phyloP scores from a whole-genome alignment of 2,888 invertebrate species.

The Apomyelois bistriatella region DNA sequence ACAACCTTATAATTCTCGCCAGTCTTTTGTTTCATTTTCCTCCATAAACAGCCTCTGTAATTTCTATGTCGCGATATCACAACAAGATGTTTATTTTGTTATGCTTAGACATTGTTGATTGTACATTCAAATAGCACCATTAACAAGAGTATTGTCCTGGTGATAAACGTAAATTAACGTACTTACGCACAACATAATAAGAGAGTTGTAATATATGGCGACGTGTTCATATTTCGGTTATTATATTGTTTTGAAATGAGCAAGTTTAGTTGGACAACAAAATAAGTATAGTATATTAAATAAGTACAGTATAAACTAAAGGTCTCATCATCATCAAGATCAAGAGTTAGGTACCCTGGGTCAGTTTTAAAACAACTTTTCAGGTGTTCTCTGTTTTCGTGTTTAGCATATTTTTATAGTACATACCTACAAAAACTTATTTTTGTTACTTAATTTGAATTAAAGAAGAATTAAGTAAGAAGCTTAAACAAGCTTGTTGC shows the following conservation, averaged over 20 bases:
- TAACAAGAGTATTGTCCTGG: conserved; percentile 39
- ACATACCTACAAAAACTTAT: too few relatives aligned
- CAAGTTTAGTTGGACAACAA: too few relatives aligned
- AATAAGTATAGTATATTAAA: too few relatives aligned
- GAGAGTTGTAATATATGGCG: background rate
- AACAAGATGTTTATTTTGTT: conserved; percentile 47
- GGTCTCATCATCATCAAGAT: too few relatives aligned
- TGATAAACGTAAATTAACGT: conserved; percentile 25
- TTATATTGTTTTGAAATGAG: background rate
- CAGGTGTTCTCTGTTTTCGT: too few relatives aligned
- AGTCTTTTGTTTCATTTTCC: background rate
- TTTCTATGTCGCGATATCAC: conserved; percentile 40
- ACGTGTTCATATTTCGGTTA: background rate
- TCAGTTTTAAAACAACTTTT: too few relatives aligned
- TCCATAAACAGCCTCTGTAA: conserved; percentile 33
- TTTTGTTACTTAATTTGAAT: too few relatives aligned
- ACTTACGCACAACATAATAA: conserved; percentile 26
- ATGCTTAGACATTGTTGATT: conserved; percentile 34
- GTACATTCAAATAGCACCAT: conserved; percentile 38
- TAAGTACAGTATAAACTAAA: too few relatives aligned
- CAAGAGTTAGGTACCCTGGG: too few relatives aligned
- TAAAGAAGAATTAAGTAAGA: too few relatives aligned
- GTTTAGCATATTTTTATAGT: too few relatives aligned
- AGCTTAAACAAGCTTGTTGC: background rate
- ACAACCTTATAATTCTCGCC: background rate